A percentile compares a stretch with the other conserved stretches of the same genome.
phyloP scores from a whole-genome alignment of 2,113 vertebrate species.

The Bettongia penicillata region DNA sequence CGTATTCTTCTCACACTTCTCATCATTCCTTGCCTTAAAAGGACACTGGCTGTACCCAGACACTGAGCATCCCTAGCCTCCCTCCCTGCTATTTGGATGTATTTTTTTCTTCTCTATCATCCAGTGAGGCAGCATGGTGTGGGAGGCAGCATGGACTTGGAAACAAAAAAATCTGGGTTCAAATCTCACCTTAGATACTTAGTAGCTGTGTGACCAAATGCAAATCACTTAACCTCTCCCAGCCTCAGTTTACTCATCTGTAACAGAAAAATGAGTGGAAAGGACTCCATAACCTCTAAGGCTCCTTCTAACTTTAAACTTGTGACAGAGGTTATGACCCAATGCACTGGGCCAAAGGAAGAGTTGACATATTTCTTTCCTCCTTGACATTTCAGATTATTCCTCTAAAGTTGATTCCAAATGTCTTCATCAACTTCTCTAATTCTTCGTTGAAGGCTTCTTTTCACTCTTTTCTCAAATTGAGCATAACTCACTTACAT shows the following conservation, averaged over 20 bases:
- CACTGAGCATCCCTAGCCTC: not conserved
- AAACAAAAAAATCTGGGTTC: no score
- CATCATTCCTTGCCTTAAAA: not conserved
- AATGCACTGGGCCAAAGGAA: no score
- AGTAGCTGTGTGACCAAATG: not conserved
- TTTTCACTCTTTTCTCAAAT: no score
- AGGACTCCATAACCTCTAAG: not conserved
- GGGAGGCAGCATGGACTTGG: not conserved
- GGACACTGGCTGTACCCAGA: not conserved
- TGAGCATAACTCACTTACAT: no score
- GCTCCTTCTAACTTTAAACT: not conserved
- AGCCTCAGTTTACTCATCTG: not conserved
- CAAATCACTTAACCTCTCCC: no score
- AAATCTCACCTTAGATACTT: not conserved
- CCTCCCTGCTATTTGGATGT: not conserved
- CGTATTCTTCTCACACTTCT: not conserved
- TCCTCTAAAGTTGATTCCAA: no score
- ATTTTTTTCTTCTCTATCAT: not conserved
- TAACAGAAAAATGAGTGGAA: not conserved
- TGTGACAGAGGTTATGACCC: no score
- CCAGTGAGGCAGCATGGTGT: no score
- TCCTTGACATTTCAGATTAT: no score
- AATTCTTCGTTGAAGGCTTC: no score
- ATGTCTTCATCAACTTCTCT: no score
- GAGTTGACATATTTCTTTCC: no score